Percentiles rank a stretch among this genome's conserved stretches.
Conservation (phyloP, 2,113 vertebrate genomes). For the Eurypyga helias region DNA sequence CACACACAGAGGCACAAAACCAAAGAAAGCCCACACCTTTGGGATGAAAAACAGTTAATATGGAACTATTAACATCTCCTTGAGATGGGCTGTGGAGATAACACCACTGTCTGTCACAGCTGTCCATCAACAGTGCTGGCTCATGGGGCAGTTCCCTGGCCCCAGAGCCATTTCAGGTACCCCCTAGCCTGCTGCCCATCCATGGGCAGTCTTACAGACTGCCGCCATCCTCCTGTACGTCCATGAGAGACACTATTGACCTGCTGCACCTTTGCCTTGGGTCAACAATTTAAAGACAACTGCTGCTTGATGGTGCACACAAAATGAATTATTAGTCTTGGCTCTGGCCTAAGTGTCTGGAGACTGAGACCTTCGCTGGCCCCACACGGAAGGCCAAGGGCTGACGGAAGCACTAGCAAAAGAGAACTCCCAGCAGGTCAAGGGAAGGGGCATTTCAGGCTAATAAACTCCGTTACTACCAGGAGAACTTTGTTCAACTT, state of each 20-base stretch:
- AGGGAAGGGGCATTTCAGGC: background rate
- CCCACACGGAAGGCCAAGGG: background rate
- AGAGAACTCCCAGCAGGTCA: constrained; percentile 19
- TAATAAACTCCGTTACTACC: background rate
- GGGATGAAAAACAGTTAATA: background rate
- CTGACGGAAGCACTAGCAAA: background rate
- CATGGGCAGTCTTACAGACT: background rate
- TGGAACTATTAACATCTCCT: background rate
- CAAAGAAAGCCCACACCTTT: background rate
- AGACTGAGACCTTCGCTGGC: background rate
- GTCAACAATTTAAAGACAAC: background rate
- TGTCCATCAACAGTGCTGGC: background rate
- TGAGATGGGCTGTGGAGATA: background rate
- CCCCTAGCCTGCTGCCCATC: background rate
- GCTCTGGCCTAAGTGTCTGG: background rate
- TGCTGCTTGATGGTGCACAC: background rate
- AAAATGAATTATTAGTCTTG: background rate
- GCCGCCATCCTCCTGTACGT: background rate
- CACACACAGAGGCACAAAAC: background rate
- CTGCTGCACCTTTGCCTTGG: background rate
- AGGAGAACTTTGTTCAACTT: constrained; percentile 10
- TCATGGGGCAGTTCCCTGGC: background rate
- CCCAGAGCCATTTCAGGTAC: background rate
- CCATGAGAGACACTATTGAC: background rate
- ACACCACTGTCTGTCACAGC: background rate